Conservation (phyloP, 1,140 invertebrate species). For the Sarcophaga peregrina region DNA sequence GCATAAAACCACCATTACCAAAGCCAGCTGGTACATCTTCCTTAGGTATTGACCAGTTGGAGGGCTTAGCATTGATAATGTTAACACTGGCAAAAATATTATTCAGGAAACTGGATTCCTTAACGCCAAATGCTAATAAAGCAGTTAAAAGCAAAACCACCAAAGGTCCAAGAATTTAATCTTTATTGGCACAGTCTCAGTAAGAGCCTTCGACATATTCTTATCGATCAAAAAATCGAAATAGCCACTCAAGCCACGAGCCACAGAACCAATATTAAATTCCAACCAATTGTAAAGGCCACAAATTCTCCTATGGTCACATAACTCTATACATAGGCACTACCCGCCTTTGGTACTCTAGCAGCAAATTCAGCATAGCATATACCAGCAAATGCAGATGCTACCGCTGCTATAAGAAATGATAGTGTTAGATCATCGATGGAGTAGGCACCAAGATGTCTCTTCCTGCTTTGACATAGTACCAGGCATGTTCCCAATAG, state of each 20-base stretch:
- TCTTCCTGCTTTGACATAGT: too few relatives aligned
- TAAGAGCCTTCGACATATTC: conserved; percentile 77
- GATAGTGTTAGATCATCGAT: conserved; percentile 89
- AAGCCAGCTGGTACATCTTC: conserved; percentile 70
- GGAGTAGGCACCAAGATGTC: too few relatives aligned
- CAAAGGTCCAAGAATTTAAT: conserved; percentile 80
- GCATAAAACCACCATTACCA: conserved; percentile 84
- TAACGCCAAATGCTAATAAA: conserved; percentile 84
- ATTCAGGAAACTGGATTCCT: conserved; percentile 89
- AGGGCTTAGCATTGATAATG: conserved; percentile 77
- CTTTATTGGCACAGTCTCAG: conserved; percentile 76
- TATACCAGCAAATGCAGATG: conserved; percentile 89
- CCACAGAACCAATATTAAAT: conserved; percentile 90
- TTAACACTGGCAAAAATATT: conserved; percentile 92
- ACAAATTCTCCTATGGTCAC: conserved; percentile 86
- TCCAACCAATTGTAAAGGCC: conserved; percentile 87
- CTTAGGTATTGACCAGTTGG: conserved; percentile 76
- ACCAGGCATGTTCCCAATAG: too few relatives aligned
- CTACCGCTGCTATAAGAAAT: conserved; percentile 88
- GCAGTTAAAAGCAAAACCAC: conserved; percentile 76
- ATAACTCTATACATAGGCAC: conserved; percentile 90
- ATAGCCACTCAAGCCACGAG: conserved; percentile 89
- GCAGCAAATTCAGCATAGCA: conserved; percentile 91
- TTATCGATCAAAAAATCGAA: conserved; percentile 84
- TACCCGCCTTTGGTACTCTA: conserved; percentile 86